phyloP scores from a whole-genome alignment of 2,888 invertebrate genomes.

The Volucella inflata region DNA sequence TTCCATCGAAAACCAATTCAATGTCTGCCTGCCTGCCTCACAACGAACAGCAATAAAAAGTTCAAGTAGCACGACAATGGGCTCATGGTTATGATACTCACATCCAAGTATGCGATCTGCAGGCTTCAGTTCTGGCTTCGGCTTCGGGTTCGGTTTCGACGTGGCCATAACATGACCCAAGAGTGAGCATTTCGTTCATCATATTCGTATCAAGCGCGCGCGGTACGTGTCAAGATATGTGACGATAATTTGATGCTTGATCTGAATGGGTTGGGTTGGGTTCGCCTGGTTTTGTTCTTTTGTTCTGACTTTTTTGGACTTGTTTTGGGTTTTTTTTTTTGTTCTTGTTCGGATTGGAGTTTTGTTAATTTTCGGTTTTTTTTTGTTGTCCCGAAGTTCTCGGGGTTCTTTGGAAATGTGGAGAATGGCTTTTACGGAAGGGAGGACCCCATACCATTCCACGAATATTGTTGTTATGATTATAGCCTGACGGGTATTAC shows the following conservation, averaged over 20 bases:
- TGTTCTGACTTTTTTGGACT: constrained; percentile 15
- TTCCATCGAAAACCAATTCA: constrained; percentile 69
- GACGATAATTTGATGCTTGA: constrained; percentile 71
- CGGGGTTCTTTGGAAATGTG: constrained; percentile 10
- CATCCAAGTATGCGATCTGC: neutral
- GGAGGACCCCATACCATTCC: constrained; percentile 65
- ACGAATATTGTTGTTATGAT: constrained; percentile 71
- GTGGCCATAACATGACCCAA: constrained; percentile 44
- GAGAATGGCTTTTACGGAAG: neutral
- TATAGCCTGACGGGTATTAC: constrained; percentile 67
- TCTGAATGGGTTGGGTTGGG: constrained; percentile 63
- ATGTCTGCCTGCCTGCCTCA: constrained; percentile 23
- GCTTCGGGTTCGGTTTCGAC: constrained; percentile 15
- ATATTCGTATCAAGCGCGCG: constrained; percentile 49
- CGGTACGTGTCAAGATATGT: constrained; percentile 75
- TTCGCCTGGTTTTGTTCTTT: neutral
- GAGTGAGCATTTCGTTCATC: constrained; percentile 51
- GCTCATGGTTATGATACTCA: constrained; percentile 52
- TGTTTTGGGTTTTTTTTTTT: constrained; percentile 1
- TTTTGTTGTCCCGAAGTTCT: neutral
- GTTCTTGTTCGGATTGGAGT: neutral
- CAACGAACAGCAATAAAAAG: constrained; percentile 49
- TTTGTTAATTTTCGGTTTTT: constrained; percentile 15
- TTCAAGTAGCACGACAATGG: constrained; percentile 68
- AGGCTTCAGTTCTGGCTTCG: constrained; percentile 28